Evolutionary conservation across 92 coral and sea anemone species (phyloP).

Genomic region (Paragorgia papillata): DNA sequence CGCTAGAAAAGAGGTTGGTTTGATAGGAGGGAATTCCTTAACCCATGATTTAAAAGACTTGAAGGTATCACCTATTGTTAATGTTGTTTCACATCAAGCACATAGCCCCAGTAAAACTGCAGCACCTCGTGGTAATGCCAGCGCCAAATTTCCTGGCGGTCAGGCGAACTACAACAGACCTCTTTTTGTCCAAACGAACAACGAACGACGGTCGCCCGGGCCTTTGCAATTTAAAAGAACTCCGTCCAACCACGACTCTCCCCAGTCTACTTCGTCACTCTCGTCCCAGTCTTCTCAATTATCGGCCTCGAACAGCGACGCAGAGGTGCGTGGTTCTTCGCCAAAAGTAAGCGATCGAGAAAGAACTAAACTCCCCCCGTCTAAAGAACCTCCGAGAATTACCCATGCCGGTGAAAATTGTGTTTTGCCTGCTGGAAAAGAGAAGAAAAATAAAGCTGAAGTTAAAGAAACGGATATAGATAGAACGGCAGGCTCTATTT

Average conservation of each 20-base stretch:
- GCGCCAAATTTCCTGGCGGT: neutral
- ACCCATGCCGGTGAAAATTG: neutral
- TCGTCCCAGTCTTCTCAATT: constrained; percentile 29
- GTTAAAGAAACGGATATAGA: neutral
- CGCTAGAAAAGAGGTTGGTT: constrained; percentile 1
- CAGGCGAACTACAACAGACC: neutral
- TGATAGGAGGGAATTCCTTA: neutral
- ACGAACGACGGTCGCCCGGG: neutral
- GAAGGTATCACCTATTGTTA: neutral
- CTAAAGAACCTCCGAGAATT: neutral
- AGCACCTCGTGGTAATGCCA: neutral
- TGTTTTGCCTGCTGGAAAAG: neutral
- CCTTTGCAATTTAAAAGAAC: neutral
- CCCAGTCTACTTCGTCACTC: constrained; percentile 15
- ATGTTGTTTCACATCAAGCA: neutral
- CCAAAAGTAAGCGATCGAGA: neutral
- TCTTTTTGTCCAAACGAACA: neutral
- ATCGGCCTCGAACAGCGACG: neutral
- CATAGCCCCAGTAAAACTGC: neutral
- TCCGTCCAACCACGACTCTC: constrained; percentile 24
- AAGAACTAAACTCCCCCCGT: neutral
- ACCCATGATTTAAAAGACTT: neutral
- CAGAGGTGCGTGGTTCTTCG: neutral
- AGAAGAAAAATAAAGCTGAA: neutral
- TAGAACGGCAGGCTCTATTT: constrained; percentile 26